These are phyloP conservation scores for Baronia brevicornis DNA, from an alignment of 2,888 invertebrate species.

Conservation along the genomic window DNA sequence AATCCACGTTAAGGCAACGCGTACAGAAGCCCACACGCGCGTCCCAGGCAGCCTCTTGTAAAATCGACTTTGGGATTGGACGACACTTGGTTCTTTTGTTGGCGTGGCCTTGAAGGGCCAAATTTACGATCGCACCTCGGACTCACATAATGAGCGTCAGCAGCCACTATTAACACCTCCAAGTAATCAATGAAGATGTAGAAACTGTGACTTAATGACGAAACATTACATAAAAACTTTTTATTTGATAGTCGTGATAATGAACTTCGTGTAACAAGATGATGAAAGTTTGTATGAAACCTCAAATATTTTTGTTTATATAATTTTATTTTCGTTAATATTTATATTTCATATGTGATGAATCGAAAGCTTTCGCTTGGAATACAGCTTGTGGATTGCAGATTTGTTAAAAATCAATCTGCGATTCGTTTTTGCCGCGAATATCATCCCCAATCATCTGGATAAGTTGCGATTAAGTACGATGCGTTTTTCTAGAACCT, in stretches of 20 bases:
- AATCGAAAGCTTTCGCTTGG: too few relatives aligned
- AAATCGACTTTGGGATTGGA: conserved; percentile 65
- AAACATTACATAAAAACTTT: not conserved
- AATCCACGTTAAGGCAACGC: conserved; percentile 9
- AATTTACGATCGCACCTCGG: conserved; percentile 64
- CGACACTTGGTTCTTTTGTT: conserved; percentile 66
- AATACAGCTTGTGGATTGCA: too few relatives aligned
- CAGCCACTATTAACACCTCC: conserved; percentile 67
- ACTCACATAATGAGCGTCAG: conserved; percentile 57
- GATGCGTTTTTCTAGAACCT: too few relatives aligned
- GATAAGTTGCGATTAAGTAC: too few relatives aligned
- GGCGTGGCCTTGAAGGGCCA: conserved; percentile 54
- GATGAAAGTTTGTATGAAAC: too few relatives aligned
- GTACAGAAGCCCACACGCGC: conserved; percentile 62
- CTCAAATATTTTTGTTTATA: too few relatives aligned
- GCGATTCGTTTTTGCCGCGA: too few relatives aligned
- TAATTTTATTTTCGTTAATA: too few relatives aligned
- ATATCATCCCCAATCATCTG: too few relatives aligned
- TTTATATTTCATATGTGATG: too few relatives aligned
- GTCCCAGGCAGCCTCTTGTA: conserved; percentile 65
- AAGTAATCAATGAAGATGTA: conserved; percentile 56
- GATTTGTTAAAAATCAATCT: too few relatives aligned
- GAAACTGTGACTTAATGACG: conserved; percentile 1
- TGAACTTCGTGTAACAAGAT: too few relatives aligned
- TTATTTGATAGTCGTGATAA: not conserved